Evolutionary conservation across 2,888 invertebrate genomes (phyloP).

Genomic region (Odontomyia ornata): DNA sequence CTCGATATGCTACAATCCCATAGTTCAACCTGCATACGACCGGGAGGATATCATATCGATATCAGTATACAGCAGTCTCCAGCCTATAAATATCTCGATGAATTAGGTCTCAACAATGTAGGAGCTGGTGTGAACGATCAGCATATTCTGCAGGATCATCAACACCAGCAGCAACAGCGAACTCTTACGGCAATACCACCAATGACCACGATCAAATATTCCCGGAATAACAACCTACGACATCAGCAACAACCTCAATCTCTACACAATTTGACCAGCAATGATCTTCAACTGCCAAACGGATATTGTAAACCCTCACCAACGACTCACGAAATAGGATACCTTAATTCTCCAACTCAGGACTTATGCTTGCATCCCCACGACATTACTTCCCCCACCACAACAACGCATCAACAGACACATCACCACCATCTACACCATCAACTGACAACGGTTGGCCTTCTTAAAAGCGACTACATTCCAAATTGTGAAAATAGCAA

Average conservation of each 20-base stretch:
- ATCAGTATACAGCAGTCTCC: slow-evolving; percentile 61
- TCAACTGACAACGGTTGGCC: slow-evolving; percentile 16
- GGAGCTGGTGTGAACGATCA: slow-evolving; percentile 48
- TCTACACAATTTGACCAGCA: not conserved
- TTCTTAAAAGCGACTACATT: slow-evolving; percentile 57
- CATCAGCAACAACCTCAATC: slow-evolving; percentile 53
- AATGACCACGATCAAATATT: slow-evolving; percentile 62
- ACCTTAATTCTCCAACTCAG: slow-evolving; percentile 61
- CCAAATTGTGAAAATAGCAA: slow-evolving; percentile 54
- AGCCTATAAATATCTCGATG: slow-evolving; percentile 60
- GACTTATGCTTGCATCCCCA: slow-evolving; percentile 52
- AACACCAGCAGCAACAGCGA: slow-evolving; percentile 50
- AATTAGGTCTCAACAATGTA: slow-evolving; percentile 57
- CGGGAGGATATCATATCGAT: slow-evolving; percentile 59
- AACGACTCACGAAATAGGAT: slow-evolving; percentile 61
- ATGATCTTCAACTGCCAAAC: slow-evolving; percentile 56
- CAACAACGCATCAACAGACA: slow-evolving; percentile 45
- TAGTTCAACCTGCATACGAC: slow-evolving; percentile 73
- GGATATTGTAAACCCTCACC: slow-evolving; percentile 64
- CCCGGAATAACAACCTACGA: slow-evolving; percentile 57
- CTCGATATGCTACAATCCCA: slow-evolving; percentile 83
- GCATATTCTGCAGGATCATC: slow-evolving; percentile 49
- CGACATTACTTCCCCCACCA: slow-evolving; percentile 50
- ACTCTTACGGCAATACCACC: slow-evolving; percentile 62
- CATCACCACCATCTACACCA: slow-evolving; percentile 44